Conservation (phyloP, 2,888 invertebrate genomes). For the Prosapia bicincta region DNA sequence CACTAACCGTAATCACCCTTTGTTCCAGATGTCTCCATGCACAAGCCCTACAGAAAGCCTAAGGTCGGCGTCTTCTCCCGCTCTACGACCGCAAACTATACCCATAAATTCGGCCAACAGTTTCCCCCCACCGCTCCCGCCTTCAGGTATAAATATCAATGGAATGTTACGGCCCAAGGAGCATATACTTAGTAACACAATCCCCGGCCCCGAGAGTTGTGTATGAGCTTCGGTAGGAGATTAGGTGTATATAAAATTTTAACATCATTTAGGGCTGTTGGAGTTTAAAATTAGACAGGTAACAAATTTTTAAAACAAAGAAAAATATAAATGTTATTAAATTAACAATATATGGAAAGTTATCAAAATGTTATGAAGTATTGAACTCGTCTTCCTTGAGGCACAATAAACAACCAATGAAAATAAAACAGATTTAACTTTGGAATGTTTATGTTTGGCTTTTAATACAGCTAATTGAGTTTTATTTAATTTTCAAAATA, state of each 20-base stretch:
- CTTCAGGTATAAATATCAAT: conserved; percentile 15
- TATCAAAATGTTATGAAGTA: too few relatives aligned
- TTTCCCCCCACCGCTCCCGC: conserved; percentile 43
- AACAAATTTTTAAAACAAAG: too few relatives aligned
- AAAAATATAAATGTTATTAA: too few relatives aligned
- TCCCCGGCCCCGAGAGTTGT: conserved; percentile 87
- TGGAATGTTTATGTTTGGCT: too few relatives aligned
- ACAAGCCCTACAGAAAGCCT: conserved; percentile 41
- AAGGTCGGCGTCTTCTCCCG: conserved; percentile 45
- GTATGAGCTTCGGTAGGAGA: conserved; percentile 51
- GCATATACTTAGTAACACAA: conserved; percentile 77
- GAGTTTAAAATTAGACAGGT: background rate
- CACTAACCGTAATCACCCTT: background rate
- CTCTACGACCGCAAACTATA: conserved; percentile 19
- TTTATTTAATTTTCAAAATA: too few relatives aligned
- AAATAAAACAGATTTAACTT: too few relatives aligned
- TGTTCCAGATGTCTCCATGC: conserved; percentile 35
- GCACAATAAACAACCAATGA: background rate
- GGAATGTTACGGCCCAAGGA: conserved; percentile 56
- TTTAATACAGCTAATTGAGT: too few relatives aligned
- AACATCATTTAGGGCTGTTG: background rate
- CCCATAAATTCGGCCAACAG: conserved; percentile 28
- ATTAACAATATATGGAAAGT: too few relatives aligned
- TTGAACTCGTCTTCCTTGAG: background rate
- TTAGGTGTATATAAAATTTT: background rate